Conservation (phyloP, 2,113 vertebrate genomes). For the Prietella phreatophila region DNA sequence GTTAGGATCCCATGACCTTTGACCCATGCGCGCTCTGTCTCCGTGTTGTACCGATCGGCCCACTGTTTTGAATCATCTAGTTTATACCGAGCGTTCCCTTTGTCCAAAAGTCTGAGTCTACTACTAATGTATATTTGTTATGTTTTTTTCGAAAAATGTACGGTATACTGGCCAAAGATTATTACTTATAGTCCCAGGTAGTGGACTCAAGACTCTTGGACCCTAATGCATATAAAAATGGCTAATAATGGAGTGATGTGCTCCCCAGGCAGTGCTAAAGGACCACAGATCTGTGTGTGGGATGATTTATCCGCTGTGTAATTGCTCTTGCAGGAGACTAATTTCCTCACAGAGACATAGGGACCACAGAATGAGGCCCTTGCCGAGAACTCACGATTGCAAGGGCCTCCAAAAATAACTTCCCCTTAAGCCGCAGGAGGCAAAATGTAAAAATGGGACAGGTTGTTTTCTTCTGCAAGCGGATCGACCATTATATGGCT, state of each 20-base stretch:
- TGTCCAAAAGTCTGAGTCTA: too few relatives aligned
- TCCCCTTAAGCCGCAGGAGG: slow-evolving; percentile 50
- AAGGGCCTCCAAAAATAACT: slow-evolving; percentile 51
- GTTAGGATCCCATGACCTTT: slow-evolving; percentile 62
- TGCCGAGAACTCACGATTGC: not conserved
- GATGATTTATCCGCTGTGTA: slow-evolving; percentile 33
- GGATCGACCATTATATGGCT: not conserved
- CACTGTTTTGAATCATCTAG: slow-evolving; percentile 58
- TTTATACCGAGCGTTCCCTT: slow-evolving; percentile 23
- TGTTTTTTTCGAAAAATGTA: not conserved
- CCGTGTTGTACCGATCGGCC: slow-evolving; percentile 50
- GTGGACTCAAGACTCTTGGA: not conserved
- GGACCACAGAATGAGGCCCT: slow-evolving; percentile 21
- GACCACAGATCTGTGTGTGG: slow-evolving; percentile 33
- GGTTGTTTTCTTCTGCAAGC: slow-evolving; percentile 31
- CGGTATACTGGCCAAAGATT: not conserved
- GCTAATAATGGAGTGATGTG: slow-evolving; percentile 20
- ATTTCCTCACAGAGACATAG: slow-evolving; percentile 28
- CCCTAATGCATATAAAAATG: slow-evolving; percentile 27
- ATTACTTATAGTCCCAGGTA: not conserved
- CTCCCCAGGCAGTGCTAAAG: slow-evolving; percentile 40
- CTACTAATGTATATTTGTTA: not conserved
- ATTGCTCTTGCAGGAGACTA: slow-evolving; percentile 45
- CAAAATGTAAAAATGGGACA: slow-evolving; percentile 22
- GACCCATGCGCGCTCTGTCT: slow-evolving; percentile 61